A percentile compares a stretch with the other conserved stretches of the same genome.
Evolutionary conservation across 2,113 vertebrate genomes (phyloP).

Genomic region (Galbula dea): DNA sequence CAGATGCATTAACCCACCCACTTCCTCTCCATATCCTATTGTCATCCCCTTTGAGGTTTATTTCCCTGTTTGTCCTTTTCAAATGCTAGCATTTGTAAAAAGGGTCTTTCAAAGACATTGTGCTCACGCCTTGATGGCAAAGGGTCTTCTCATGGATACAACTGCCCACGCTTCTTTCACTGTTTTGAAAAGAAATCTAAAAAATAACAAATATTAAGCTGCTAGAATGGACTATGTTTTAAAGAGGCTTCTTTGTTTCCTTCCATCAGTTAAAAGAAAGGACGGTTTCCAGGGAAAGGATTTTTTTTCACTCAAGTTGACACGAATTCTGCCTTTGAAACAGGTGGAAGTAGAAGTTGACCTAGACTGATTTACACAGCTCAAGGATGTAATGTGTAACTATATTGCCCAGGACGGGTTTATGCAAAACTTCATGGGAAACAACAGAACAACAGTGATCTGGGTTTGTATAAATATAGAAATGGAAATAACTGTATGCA

Average conservation of each 20-base stretch:
- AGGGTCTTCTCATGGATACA: neutral
- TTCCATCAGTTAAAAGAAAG: neutral
- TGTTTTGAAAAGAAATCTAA: neutral
- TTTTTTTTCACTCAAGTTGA: neutral
- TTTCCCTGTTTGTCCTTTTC: conserved; percentile 48
- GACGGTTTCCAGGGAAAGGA: neutral
- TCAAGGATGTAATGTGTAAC: neutral
- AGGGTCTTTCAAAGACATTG: conserved; percentile 24
- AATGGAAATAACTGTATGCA: conserved; percentile 22
- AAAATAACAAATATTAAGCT: conserved; percentile 25
- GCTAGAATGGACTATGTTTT: neutral
- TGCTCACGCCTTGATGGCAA: neutral
- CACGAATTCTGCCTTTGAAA: neutral
- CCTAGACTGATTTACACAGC: neutral
- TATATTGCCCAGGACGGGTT: neutral
- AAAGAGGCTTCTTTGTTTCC: neutral
- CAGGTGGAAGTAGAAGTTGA: neutral
- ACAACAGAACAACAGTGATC: conserved; percentile 32
- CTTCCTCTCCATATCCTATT: conserved; percentile 54
- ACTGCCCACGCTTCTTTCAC: neutral
- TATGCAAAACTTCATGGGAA: neutral
- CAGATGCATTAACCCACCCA: conserved; percentile 16
- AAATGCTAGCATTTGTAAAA: conserved; percentile 33
- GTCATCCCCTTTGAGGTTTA: conserved; percentile 28
- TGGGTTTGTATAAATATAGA: neutral